Evolutionary conservation across 2,888 invertebrate genomes (phyloP).

Genomic region (Monoplex corrugatus): DNA sequence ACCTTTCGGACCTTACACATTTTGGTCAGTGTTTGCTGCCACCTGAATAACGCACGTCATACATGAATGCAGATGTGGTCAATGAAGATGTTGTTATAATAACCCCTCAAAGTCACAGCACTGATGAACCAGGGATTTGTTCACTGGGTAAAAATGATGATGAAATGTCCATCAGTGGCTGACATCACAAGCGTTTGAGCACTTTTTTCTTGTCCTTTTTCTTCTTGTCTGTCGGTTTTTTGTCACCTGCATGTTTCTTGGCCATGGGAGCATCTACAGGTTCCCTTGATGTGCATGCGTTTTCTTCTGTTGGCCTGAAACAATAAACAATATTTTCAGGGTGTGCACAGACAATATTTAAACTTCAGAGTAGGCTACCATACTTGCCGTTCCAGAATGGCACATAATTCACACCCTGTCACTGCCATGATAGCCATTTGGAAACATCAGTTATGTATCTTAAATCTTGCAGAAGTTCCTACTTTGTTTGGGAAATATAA

Average conservation of each 20-base stretch:
- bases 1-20: constrained; percentile 8
- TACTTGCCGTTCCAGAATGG: no score
- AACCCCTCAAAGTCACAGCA: constrained; percentile 37
- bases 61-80: constrained; percentile 37
- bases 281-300: constrained; percentile 60
- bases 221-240: constrained; percentile 84
- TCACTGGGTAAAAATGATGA: constrained; percentile 42
- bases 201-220: constrained; percentile 92
- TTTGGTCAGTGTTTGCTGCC: constrained; percentile 44
- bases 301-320: constrained; percentile 62
- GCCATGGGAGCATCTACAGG: constrained; percentile 87
- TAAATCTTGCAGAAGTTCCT: no score
- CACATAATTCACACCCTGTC: no score
- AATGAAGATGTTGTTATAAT: constrained; percentile 37
- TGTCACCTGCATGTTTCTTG: constrained; percentile 92
- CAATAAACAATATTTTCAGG: no score
- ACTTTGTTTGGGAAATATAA: no score
- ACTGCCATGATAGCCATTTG: no score
- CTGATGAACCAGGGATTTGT: constrained; percentile 38
- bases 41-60: constrained; percentile 27
- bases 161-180: constrained; percentile 25
- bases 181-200: constrained; percentile 90
- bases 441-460: no score
- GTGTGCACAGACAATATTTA: no score
- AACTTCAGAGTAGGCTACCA: no score